Evolutionary conservation across 1,140 invertebrate genomes (phyloP), one percentile per base, ranked within the genome.

Genomic region (Oncopodura yosiiana): DNA sequence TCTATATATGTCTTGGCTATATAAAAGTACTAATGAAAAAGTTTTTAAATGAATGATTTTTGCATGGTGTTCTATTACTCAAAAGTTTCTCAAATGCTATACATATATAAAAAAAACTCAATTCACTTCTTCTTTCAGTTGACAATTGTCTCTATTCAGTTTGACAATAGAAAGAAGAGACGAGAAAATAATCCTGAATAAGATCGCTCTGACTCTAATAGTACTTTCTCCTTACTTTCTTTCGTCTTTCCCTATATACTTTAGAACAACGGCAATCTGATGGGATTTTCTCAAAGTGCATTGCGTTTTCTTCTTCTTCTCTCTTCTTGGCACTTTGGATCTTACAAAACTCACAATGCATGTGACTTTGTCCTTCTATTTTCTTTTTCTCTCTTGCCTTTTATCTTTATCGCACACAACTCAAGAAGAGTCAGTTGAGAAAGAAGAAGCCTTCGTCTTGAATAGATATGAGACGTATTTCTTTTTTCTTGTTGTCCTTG

Each of bases 211-310:
- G n/a, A n/a, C n/a, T n/a, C n/a, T n/a, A n/a, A n/a, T n/a, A n/a
- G n/a, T n/a, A n/a, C n/a, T n/a, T n/a, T n/a, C n/a, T n/a, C n/a
- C n/a, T n/a, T n/a, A n/a, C n/a, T n/a, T n/a, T n/a, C 43, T 45
- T 14, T 45, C 43, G 11, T 45, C 43, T 45, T 24, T 19, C 24
- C 12, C 24, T 14, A 23, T 21, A 45, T 21, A 14, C 9, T 14
- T 45, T 12, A 9, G 24, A 24, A 23, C 18, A 42, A 45, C 18
- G 43, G 43, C 56, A 58, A 58, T 58, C 56, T 58, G 56, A 58
- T 58, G 56, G 56, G 56, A 58, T 58, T 58, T 58, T 42, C 37
- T 30, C 50, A 58, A 53, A 58, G 53, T 52, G 32, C 49, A n/a
- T n/a, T n/a, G n/a, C n/a, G n/a, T n/a, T n/a, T n/a, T n/a, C n/a